Base-by-base conservation (phyloP, 1,140 invertebrate species). In the Drosophila pectinifera region DNA sequence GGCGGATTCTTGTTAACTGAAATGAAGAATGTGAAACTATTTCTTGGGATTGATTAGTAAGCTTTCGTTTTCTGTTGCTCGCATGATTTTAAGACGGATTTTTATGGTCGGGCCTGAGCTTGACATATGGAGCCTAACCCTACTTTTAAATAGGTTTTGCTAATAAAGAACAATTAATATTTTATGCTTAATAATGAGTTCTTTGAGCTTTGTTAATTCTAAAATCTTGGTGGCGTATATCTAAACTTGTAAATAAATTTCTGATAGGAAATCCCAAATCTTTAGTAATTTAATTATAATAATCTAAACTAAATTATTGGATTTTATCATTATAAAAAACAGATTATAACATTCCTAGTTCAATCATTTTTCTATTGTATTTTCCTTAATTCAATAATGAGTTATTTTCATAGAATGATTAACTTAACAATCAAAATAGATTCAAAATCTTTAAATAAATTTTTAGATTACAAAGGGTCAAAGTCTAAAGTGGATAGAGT, bases 1-100 rank as follows among this genome's bases (percentile, higher is more conserved):
- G 28, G 18, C 16, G 6, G 16, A 51, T 34, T 51, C 16, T 51
- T 51, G 48, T 13, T 34, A 51, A 34, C 11, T 20, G 16, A 13
- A 34, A 51, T 51, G 18, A 34, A 51, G 20, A 51, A 51, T n/a
- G n/a, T n/a, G n/a, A n/a, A n/a, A n/a, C n/a, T n/a, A 7, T 14
- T 43, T 34, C 7, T 24, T 46, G 22, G n/a, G 0, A 26, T 10
- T 10, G 14, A n/a, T 2, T 3, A 18, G 13, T 24, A 4, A n/a
- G 20, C 43, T 24, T 45, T 45, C 3, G 3, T n/a, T 45, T 45
- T 24, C 3, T 6, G 2, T 11, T 18, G 14, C 14, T n/a, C 5
- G 14, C 36, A 5, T 38, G 8, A 31, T 0, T 31, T 31, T 31
- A 31, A 31, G 10, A 3, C 8, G 8, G 28, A 10, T 10, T 10